These are phyloP conservation scores for Cataglyphis hispanica DNA, from an alignment of 1,140 invertebrate species.

Conservation along the genomic window DNA sequence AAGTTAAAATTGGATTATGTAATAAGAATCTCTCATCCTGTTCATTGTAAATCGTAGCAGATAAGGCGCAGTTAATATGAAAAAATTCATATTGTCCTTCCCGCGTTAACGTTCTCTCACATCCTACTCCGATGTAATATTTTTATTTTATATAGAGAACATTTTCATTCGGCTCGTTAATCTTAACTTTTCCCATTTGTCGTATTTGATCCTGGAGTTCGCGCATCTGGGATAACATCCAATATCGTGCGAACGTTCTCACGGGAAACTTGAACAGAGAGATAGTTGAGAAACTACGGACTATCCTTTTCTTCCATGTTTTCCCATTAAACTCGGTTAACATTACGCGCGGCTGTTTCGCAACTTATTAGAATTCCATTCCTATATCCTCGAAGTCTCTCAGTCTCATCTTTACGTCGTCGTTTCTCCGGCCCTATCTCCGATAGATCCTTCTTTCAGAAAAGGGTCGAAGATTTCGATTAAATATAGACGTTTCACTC, in stretches of 20 bases:
- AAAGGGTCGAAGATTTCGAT: background rate
- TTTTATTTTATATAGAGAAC: conserved; percentile 33
- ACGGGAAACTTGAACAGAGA: conserved; percentile 56
- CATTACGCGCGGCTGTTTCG: conserved; percentile 37
- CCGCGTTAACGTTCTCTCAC: background rate
- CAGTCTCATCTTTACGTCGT: conserved; percentile 10
- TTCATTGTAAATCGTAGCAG: background rate
- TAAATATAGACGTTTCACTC: conserved; percentile 21
- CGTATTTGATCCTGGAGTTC: conserved; percentile 55
- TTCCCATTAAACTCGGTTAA: conserved; percentile 60
- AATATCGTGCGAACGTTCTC: conserved; percentile 58
- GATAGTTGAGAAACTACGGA: conserved; percentile 60
- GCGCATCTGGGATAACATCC: conserved; percentile 62
- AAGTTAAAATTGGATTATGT: background rate
- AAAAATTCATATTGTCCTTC: background rate
- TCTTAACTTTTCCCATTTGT: conserved; percentile 64
- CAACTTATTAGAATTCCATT: conserved; percentile 65
- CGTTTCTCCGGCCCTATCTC: background rate
- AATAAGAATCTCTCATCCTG: background rate
- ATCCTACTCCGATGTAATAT: background rate
- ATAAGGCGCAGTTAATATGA: background rate
- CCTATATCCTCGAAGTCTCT: conserved; percentile 24
- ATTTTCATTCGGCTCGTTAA: conserved; percentile 52
- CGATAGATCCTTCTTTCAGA: conserved; percentile 13
- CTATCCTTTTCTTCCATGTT: conserved; percentile 58